phyloP scores from a whole-genome alignment of 2,797 vertebrate genomes.

The Brachymystax lenok region DNA sequence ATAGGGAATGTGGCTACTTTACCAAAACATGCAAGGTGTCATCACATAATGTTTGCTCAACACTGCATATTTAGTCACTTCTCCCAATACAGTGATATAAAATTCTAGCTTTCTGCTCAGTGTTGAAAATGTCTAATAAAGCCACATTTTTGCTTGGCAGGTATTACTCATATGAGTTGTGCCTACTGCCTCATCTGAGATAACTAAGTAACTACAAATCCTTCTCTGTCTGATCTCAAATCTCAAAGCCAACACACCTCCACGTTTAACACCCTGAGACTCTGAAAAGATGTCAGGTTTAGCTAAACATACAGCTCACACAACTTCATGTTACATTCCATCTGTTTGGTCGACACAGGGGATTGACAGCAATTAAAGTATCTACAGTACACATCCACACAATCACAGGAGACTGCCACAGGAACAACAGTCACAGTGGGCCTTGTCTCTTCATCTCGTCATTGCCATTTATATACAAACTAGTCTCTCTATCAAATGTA shows the following conservation, averaged over 20 bases:
- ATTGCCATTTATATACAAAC: background rate
- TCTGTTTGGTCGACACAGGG: background rate
- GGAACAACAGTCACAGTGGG: background rate
- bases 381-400: background rate
- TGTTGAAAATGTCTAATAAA: slow-evolving; percentile 25
- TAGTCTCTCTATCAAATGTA: background rate
- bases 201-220: slow-evolving; percentile 23
- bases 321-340: background rate
- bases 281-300: background rate
- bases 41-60: background rate
- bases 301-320: background rate
- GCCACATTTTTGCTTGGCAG: slow-evolving; percentile 4
- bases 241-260: slow-evolving; percentile 11
- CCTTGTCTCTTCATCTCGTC: too few relatives aligned
- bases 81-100: background rate
- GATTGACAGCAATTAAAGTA: background rate
- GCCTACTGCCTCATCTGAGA: background rate
- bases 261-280: background rate
- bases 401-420: background rate
- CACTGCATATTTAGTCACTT: background rate
- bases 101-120: slow-evolving; percentile 10
- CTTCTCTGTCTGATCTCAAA: slow-evolving; percentile 16
- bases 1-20: background rate
- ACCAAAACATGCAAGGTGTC: background rate
- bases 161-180: slow-evolving; percentile 25